These are phyloP conservation scores for Bombus superbus DNA, from an alignment of 1,140 invertebrate genomes.

Conservation along the genomic window DNA sequence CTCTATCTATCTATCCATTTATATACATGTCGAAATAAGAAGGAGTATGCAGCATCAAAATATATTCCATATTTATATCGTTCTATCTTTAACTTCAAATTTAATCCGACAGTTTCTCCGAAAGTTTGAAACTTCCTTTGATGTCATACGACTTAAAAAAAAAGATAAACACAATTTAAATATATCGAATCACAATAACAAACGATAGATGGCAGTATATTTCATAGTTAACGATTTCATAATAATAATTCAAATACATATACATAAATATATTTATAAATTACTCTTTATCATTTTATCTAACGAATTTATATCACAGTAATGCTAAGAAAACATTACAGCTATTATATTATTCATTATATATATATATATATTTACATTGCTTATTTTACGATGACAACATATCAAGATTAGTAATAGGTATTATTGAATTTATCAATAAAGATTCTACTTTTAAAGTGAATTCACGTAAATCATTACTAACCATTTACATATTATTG, in stretches of 20 bases:
- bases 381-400: background rate
- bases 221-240: background rate
- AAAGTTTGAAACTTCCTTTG: conserved; percentile 2
- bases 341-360: background rate
- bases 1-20: background rate
- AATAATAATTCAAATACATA: background rate
- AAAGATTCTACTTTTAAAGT: background rate
- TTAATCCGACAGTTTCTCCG: background rate
- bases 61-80: background rate
- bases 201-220: conserved; percentile 23
- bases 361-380: too few relatives aligned
- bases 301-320: background rate
- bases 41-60: background rate
- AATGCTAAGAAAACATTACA: background rate
- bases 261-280: background rate
- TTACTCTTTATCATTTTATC: background rate
- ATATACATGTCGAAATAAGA: background rate
- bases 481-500: background rate
- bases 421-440: background rate
- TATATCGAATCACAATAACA: conserved; percentile 10
- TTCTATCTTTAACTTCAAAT: background rate
- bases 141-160: conserved; percentile 1
- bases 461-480: background rate
- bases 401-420: background rate
- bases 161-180: conserved; percentile 41